Evolutionary conservation across 2,888 invertebrate genomes (phyloP).

Genomic region (Scaptomyza caliginosa): DNA sequence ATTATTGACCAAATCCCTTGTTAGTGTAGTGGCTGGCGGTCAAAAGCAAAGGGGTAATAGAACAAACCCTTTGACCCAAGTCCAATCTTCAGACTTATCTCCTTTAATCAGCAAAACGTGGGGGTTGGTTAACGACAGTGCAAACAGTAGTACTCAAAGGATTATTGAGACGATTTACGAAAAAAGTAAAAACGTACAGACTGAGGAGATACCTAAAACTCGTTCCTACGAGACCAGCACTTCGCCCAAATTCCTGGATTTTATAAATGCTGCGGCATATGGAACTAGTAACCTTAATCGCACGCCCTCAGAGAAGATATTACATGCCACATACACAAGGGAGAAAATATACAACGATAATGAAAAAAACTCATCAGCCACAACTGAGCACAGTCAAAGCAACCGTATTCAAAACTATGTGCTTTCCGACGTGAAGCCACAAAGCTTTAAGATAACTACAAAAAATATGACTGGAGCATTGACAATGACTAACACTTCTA

Average conservation of each 20-base stretch:
- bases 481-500: slow-evolving; percentile 35
- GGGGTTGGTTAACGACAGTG: slow-evolving; percentile 50
- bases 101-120: slow-evolving; percentile 18
- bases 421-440: slow-evolving; percentile 82
- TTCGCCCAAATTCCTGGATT: slow-evolving; percentile 59
- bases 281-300: slow-evolving; percentile 61
- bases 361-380: slow-evolving; percentile 5
- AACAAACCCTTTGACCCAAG: slow-evolving; percentile 17
- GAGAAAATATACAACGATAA: slow-evolving; percentile 5
- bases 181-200: slow-evolving; percentile 78
- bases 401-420: slow-evolving; percentile 81
- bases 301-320: slow-evolving; percentile 53
- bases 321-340: slow-evolving; percentile 10
- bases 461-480: slow-evolving; percentile 58
- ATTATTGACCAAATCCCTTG: slow-evolving; percentile 57
- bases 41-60: slow-evolving; percentile 30
- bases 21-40: slow-evolving; percentile 50
- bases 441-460: slow-evolving; percentile 84
- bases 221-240: slow-evolving; percentile 58
- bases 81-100: slow-evolving; percentile 17
- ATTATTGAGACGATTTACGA: slow-evolving; percentile 73
- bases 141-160: slow-evolving; percentile 34
- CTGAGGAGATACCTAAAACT: slow-evolving; percentile 56
- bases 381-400: slow-evolving; percentile 45
- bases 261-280: slow-evolving; percentile 67